Conservation (phyloP, 2,797 vertebrate genomes). For the Mormyrus proboscirostris region DNA sequence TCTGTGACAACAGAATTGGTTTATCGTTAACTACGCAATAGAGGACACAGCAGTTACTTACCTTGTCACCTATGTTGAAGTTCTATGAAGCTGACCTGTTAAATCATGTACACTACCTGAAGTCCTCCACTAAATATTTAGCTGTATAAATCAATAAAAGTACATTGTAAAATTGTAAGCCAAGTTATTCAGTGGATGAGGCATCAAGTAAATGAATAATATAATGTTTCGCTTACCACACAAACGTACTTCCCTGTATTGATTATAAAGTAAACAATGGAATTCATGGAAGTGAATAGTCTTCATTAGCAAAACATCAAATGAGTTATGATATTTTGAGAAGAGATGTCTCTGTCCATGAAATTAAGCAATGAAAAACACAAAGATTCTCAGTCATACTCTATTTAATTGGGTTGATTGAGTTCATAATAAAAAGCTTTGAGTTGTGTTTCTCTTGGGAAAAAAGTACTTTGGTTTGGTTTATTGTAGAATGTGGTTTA, state of each 20-base stretch:
- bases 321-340: neutral
- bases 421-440: neutral
- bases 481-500: neutral
- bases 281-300: neutral
- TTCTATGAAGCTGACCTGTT: neutral
- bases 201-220: neutral
- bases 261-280: neutral
- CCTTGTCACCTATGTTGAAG: neutral
- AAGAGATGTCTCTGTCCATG: neutral
- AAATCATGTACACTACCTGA: neutral
- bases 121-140: neutral
- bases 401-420: neutral
- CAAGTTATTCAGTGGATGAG: neutral
- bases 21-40: neutral
- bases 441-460: neutral
- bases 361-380: neutral
- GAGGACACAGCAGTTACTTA: neutral
- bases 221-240: neutral
- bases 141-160: neutral
- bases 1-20: neutral
- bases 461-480: neutral
- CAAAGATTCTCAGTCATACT: neutral
- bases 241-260: neutral
- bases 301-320: neutral
- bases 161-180: slow-evolving; percentile 6